phyloP scores from a whole-genome alignment of 2,797 vertebrate species.

The Protosalanx chinensis region DNA sequence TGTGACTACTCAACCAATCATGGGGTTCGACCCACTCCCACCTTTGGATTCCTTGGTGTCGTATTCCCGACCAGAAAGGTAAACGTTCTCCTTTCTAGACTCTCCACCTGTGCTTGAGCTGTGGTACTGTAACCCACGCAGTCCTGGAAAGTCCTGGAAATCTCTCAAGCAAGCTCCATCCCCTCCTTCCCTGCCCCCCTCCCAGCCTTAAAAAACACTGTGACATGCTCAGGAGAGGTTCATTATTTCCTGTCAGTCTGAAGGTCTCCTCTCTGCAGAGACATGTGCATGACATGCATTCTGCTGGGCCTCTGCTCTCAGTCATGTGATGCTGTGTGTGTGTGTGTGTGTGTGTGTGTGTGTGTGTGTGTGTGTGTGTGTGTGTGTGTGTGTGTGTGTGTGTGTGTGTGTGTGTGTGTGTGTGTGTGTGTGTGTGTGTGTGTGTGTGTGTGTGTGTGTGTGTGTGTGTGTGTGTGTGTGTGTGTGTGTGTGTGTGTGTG shows the following conservation, averaged over 20 bases:
- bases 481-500: neutral
- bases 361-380: too few species aligned
- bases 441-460: too few species aligned
- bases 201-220: too few species aligned
- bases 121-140: too few species aligned
- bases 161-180: too few species aligned
- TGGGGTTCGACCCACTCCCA: conserved; percentile 94
- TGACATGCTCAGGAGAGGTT: too few species aligned
- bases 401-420: too few species aligned
- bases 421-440: neutral
- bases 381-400: neutral
- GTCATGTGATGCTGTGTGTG: neutral
- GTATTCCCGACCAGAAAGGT: conserved; percentile 92
- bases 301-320: neutral
- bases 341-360: too few species aligned
- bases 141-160: too few species aligned
- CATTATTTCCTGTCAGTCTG: neutral
- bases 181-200: too few species aligned
- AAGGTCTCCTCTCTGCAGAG: neutral
- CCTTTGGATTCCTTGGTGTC: conserved; percentile 87
- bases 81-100: conserved; percentile 24
- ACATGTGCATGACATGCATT: neutral
- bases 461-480: neutral
- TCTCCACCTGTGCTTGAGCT: neutral
- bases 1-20: conserved; percentile 89